These are phyloP conservation scores for Syrphus vitripennis DNA, from an alignment of 2,888 invertebrate species.

Conservation along the genomic window DNA sequence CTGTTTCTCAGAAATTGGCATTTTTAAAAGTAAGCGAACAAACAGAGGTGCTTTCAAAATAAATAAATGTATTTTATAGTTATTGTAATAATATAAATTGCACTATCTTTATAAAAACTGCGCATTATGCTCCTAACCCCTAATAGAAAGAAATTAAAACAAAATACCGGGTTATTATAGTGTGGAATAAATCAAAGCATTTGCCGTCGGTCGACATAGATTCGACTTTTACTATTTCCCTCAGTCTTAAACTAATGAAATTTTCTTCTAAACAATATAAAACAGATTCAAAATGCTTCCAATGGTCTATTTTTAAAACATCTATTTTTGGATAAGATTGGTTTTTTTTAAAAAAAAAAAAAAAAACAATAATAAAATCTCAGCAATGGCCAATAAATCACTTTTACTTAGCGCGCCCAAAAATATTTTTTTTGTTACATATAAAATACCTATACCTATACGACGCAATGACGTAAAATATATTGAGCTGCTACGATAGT, in stretches of 20 bases:
- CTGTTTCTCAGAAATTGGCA: too few species aligned
- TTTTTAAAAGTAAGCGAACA: too few species aligned
- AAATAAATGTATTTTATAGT: too few species aligned
- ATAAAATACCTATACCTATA: not conserved
- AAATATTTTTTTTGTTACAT: not conserved
- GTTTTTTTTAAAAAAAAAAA: conserved; percentile 17
- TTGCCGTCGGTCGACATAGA: not conserved
- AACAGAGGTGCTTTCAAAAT: too few species aligned
- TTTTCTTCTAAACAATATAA: not conserved
- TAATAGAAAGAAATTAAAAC: not conserved
- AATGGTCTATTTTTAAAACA: conserved; percentile 37
- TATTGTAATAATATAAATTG: too few species aligned
- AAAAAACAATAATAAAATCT: conserved; percentile 39
- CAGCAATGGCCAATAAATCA: conserved; percentile 61
- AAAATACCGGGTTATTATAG: not conserved
- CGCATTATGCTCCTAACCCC: not conserved
- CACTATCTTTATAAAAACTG: too few species aligned
- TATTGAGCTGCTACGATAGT: not conserved
- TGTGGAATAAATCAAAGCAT: not conserved
- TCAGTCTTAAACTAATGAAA: not conserved
- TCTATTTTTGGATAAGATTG: conserved; percentile 44
- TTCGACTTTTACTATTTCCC: not conserved
- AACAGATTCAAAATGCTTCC: not conserved
- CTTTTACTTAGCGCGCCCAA: conserved; percentile 19
- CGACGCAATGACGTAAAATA: conserved; percentile 50